Conservation (phyloP, 92 coral and sea anemone species). For the Hydrozoanthus gracilis region DNA sequence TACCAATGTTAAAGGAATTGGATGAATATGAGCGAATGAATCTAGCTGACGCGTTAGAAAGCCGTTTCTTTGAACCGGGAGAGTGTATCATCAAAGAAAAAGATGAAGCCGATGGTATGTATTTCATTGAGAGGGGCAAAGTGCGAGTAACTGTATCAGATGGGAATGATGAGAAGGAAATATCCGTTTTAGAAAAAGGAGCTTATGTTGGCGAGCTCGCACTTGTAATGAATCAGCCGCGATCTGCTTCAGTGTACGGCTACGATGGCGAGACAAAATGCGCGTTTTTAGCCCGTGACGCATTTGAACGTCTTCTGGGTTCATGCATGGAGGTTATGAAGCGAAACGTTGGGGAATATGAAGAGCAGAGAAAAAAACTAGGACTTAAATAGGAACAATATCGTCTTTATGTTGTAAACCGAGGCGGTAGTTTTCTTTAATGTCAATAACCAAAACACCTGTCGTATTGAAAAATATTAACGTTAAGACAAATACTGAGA, state of each 20-base stretch:
- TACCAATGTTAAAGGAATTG: conserved; percentile 85
- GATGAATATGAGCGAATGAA: conserved; percentile 92
- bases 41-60: conserved; percentile 94
- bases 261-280: conserved; percentile 81
- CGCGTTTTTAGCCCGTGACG: conserved; percentile 83
- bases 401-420: neutral
- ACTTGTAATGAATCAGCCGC: conserved; percentile 91
- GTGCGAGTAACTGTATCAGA: conserved; percentile 82
- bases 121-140: conserved; percentile 90
- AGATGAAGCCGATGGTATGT: conserved; percentile 98
- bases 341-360: conserved; percentile 88
- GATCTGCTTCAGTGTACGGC: conserved; percentile 91
- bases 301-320: conserved; percentile 96
- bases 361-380: conserved; percentile 85
- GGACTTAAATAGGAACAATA: conserved; percentile 68
- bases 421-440: conserved; percentile 8
- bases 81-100: conserved; percentile 88
- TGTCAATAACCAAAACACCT: conserved; percentile 56
- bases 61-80: conserved; percentile 77
- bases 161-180: conserved; percentile 75
- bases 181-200: conserved; percentile 81
- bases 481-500: conserved; percentile 23
- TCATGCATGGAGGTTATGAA: conserved; percentile 98
- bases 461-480: conserved; percentile 28
- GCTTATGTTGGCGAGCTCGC: conserved; percentile 96